Conservation (phyloP, 2,797 vertebrate species). For the Pagetopsis macropterus region DNA sequence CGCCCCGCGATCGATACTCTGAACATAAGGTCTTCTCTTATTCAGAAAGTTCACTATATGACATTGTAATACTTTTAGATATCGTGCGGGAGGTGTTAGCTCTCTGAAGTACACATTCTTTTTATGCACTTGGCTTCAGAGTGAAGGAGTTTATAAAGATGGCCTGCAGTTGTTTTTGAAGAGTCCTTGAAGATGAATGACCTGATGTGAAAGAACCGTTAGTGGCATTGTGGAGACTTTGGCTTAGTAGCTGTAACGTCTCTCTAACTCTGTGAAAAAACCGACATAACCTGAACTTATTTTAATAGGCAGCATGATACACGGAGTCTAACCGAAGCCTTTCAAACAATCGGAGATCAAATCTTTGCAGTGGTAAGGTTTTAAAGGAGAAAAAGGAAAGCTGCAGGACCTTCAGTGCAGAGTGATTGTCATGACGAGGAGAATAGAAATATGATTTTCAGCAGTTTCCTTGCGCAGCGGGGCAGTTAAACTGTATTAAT, state of each 20-base stretch:
- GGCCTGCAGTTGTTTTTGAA: slow-evolving; percentile 74
- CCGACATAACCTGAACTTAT: background rate
- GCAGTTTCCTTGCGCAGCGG: slow-evolving; percentile 44
- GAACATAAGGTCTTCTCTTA: slow-evolving; percentile 80
- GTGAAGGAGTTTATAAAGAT: slow-evolving; percentile 58
- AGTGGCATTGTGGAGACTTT: slow-evolving; percentile 43
- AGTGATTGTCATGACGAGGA: slow-evolving; percentile 41
- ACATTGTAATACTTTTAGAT: slow-evolving; percentile 59
- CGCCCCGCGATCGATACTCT: slow-evolving; percentile 76
- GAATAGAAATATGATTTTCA: slow-evolving; percentile 55
- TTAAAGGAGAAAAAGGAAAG: slow-evolving; percentile 17
- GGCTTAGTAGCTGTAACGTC: slow-evolving; percentile 26
- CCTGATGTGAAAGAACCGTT: slow-evolving; percentile 44
- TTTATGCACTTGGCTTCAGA: slow-evolving; percentile 45
- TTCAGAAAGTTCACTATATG: slow-evolving; percentile 70
- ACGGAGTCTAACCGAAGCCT: slow-evolving; percentile 15
- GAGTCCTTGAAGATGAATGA: slow-evolving; percentile 66
- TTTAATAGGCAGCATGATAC: slow-evolving; percentile 11
- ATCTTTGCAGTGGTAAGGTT: slow-evolving; percentile 17
- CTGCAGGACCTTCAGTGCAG: slow-evolving; percentile 21
- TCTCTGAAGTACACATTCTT: slow-evolving; percentile 14
- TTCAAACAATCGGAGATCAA: slow-evolving; percentile 14
- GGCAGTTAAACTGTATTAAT: slow-evolving; percentile 69
- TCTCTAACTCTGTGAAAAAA: slow-evolving; percentile 22
- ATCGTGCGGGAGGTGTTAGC: slow-evolving; percentile 33